A percentile compares a stretch with the other conserved stretches of the same genome.
phyloP scores from a whole-genome alignment of 1,140 invertebrate species.

The Trachymyrmex septentrionalis region DNA sequence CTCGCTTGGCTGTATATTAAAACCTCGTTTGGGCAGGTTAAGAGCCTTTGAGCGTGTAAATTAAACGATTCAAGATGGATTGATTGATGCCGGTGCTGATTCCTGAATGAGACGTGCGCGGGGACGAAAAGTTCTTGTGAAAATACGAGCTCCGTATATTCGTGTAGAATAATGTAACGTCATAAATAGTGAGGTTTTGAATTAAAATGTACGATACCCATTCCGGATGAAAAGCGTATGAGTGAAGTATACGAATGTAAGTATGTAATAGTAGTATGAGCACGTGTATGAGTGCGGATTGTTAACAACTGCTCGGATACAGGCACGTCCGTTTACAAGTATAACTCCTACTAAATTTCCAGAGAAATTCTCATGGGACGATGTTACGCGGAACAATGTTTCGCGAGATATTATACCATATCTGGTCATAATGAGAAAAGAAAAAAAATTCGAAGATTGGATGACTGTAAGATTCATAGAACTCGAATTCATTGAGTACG shows the following conservation, averaged over 20 bases:
- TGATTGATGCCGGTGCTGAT: background rate
- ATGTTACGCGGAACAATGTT: slow-evolving; percentile 50
- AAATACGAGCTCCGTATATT: background rate
- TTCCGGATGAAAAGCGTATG: slow-evolving; percentile 39
- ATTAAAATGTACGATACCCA: slow-evolving; percentile 50
- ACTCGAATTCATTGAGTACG: background rate
- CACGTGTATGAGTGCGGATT: slow-evolving; percentile 7
- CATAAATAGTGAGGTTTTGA: slow-evolving; percentile 44
- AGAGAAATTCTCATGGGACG: slow-evolving; percentile 27
- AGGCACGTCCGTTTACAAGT: slow-evolving; percentile 37
- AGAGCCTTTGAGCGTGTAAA: slow-evolving; percentile 38
- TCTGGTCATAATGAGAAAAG: background rate
- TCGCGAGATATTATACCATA: slow-evolving; percentile 27
- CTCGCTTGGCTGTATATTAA: slow-evolving; percentile 22
- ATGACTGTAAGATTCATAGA: background rate
- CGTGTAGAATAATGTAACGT: background rate
- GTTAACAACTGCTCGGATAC: slow-evolving; percentile 43
- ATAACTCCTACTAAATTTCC: slow-evolving; percentile 42
- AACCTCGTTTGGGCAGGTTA: slow-evolving; percentile 38
- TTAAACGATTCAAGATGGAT: slow-evolving; percentile 38
- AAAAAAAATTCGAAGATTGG: background rate
- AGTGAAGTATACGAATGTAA: slow-evolving; percentile 2
- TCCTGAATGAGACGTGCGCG: background rate
- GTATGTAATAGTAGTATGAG: background rate
- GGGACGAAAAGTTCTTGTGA: background rate